Base-by-base conservation (phyloP, 2,888 invertebrate genomes). In the Diplazon laetatorius region DNA sequence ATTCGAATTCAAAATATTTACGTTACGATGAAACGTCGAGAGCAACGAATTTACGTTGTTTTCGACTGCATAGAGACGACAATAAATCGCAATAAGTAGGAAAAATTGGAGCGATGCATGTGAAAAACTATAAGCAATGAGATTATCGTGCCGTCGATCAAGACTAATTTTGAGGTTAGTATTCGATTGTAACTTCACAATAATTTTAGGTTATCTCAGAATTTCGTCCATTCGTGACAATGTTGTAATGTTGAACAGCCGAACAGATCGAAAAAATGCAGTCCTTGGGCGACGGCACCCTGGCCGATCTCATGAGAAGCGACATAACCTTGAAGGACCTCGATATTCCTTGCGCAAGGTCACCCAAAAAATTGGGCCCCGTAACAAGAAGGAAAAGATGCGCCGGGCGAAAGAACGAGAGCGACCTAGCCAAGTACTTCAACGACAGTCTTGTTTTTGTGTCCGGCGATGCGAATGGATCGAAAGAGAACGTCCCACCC, bases 401-500 rank as follows among this genome's bases (percentile, higher is more conserved):
- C 1, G 25, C 25, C 20, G 60, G 12, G 8, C 76, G 37, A 20
- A 59, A 74, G 10, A 74, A 82, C 42, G 70, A 73, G 10, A 84
- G 76, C 52, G 80, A 87, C 57, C 48, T 85, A 3, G 81, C 66
- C 35, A 80, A 84, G 73, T 84, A 85, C 80, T 83, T 86, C 20
- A 78, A 81, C 52, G 80, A 83, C 4, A 81, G 35, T 37, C 57
- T 74, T 30, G 57, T 66, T n/a, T 70, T 70, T 16, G 35, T 52
- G 5, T 35, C 71, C n/a, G 66, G 55, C n/a, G 55, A 62, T n/a
- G 10, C 14, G n/a, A 25, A 14, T 8, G 14, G 10, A 10, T 37
- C 59, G n/a, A 68, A 60, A 2, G 68, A 52, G 9, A 59, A 66
- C 30, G 18, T 9, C n/a, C 10, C n/a, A 10, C 44, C 57, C 10